phyloP scores from a whole-genome alignment of 2,113 vertebrate species.

The Bubalus kerabau region DNA sequence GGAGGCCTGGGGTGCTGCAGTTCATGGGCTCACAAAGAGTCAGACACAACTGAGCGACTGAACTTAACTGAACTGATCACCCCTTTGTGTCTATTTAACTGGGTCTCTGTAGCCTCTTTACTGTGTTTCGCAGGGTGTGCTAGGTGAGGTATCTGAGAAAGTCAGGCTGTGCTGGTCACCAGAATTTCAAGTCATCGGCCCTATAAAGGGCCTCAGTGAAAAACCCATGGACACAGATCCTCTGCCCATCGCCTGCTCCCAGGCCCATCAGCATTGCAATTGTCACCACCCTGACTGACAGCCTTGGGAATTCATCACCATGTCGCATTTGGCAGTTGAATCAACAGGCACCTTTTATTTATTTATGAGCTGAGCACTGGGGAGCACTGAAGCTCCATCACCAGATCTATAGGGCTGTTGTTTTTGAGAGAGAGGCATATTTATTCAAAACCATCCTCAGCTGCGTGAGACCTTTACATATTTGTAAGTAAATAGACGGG shows the following conservation, averaged over 20 bases:
- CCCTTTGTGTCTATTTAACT: background rate
- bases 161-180: background rate
- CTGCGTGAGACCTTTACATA: constrained; percentile 47
- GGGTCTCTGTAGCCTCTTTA: background rate
- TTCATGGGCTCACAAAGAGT: too few species aligned
- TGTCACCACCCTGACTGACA: constrained; percentile 50
- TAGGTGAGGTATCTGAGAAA: background rate
- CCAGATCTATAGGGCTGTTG: constrained; percentile 25
- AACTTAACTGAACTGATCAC: background rate
- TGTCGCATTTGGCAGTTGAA: constrained; percentile 49
- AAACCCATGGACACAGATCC: background rate
- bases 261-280: background rate
- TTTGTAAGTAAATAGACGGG: constrained; percentile 47
- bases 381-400: constrained; percentile 4
- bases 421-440: constrained; percentile 22
- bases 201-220: background rate
- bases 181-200: background rate
- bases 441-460: constrained; percentile 56
- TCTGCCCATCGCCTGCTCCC: background rate
- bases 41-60: too few species aligned
- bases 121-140: background rate
- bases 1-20: too few species aligned
- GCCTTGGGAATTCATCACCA: constrained; percentile 46
- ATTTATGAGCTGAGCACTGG: constrained; percentile 56
- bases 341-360: constrained; percentile 26